Evolutionary conservation across 2,888 invertebrate species (phyloP).

Genomic region (Julus scanicus): DNA sequence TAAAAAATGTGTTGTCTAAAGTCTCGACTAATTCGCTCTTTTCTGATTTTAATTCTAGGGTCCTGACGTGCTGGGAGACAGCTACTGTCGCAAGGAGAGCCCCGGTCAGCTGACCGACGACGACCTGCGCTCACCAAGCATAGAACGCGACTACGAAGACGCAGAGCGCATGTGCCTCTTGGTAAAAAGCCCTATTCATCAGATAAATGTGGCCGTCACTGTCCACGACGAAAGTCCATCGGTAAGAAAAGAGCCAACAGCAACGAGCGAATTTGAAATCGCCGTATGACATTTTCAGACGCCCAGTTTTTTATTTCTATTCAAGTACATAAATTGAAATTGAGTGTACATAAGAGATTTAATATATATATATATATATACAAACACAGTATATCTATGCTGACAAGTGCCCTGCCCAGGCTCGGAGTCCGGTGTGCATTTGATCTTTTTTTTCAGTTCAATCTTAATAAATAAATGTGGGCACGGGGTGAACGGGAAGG

Average conservation of each 20-base stretch:
- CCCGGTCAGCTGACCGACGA: background rate
- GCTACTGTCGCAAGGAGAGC: conserved; percentile 36
- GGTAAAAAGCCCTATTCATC: conserved; percentile 50
- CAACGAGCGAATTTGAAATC: conserved; percentile 36
- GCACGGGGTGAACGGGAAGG: background rate
- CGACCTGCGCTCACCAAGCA: background rate
- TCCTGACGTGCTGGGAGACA: background rate
- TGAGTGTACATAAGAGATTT: background rate
- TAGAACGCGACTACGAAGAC: conserved; percentile 26
- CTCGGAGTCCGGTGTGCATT: background rate
- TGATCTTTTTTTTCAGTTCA: background rate
- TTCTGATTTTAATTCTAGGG: background rate
- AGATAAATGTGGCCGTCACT: conserved; percentile 51
- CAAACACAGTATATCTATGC: background rate
- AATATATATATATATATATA: background rate
- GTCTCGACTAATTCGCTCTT: background rate
- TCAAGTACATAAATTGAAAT: background rate
- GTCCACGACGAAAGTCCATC: conserved; percentile 55
- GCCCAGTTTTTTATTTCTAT: background rate
- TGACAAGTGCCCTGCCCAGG: background rate
- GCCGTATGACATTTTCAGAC: background rate
- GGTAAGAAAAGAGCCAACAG: conserved; percentile 48
- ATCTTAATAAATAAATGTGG: background rate
- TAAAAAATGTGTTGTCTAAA: too few relatives aligned
- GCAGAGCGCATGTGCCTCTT: conserved; percentile 38